phyloP scores from a whole-genome alignment of 2,797 vertebrate genomes.

The Manis pentadactyla region DNA sequence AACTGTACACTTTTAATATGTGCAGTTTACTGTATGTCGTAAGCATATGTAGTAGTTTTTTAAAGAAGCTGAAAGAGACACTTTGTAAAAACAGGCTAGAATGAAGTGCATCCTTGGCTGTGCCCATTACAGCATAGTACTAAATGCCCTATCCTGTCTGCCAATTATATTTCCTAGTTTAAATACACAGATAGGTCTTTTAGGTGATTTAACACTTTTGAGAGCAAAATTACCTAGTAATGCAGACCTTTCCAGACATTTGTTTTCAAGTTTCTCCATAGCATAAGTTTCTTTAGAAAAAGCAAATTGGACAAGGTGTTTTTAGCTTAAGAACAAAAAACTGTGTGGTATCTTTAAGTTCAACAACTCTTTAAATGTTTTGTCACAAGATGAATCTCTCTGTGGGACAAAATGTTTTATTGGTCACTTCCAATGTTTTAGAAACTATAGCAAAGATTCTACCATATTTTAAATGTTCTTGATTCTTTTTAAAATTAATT shows the following conservation, averaged over 20 bases:
- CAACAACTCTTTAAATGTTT: background rate
- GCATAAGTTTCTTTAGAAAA: background rate
- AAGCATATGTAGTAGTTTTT: background rate
- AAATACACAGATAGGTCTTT: background rate
- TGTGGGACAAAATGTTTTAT: background rate
- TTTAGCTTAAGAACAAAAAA: background rate
- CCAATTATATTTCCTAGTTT: background rate
- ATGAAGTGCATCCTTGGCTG: background rate
- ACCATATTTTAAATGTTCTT: background rate
- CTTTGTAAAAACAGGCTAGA: background rate
- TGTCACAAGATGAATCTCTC: background rate
- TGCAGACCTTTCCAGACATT: background rate
- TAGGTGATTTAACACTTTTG: background rate
- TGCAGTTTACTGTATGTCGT: background rate
- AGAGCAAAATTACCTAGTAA: background rate
- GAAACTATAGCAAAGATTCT: background rate
- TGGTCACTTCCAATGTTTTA: background rate
- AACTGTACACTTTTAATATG: background rate
- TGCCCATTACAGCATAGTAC: background rate
- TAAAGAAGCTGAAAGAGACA: background rate
- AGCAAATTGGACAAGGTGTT: background rate
- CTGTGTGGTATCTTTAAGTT: background rate
- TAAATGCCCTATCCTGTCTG: background rate
- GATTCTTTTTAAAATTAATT: background rate
- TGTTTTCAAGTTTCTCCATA: background rate